phyloP scores from a whole-genome alignment of 2,888 invertebrate species.

The Ennomos fuscantarius region DNA sequence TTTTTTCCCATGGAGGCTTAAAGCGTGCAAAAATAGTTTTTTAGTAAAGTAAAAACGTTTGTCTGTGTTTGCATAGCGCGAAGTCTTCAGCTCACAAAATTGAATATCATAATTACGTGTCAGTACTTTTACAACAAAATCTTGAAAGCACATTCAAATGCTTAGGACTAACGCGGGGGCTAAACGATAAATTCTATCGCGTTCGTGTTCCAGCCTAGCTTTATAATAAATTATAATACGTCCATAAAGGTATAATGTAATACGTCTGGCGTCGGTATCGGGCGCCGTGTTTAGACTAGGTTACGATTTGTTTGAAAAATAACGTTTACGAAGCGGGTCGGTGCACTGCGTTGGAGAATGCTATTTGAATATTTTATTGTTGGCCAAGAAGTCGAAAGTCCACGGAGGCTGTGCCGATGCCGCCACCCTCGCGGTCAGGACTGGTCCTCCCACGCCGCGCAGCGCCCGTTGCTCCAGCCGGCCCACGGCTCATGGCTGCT shows the following conservation, averaged over 20 bases:
- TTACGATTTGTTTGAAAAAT: constrained; percentile 21
- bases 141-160: constrained; percentile 11
- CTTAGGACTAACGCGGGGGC: constrained; percentile 1
- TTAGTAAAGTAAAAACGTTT: no score
- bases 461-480: constrained; percentile 17
- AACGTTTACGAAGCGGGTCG: constrained; percentile 8
- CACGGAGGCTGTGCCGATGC: constrained; percentile 3
- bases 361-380: constrained; percentile 32
- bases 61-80: no score
- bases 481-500: constrained; percentile 33
- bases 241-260: neutral
- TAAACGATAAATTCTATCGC: neutral
- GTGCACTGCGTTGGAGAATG: constrained; percentile 10
- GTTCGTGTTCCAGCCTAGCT: constrained; percentile 7
- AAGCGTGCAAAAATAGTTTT: no score
- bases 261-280: constrained; percentile 9
- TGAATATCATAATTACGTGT: neutral
- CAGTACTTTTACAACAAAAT: constrained; percentile 4
- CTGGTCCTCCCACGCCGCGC: constrained; percentile 60
- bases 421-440: constrained; percentile 39
- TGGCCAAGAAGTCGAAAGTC: constrained; percentile 41
- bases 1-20: no score
- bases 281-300: constrained; percentile 18
- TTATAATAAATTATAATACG: constrained; percentile 1
- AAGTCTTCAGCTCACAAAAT: no score